These are phyloP conservation scores for Pyrocoelia pectoralis DNA, from an alignment of 2,888 invertebrate genomes.

Conservation along the genomic window DNA sequence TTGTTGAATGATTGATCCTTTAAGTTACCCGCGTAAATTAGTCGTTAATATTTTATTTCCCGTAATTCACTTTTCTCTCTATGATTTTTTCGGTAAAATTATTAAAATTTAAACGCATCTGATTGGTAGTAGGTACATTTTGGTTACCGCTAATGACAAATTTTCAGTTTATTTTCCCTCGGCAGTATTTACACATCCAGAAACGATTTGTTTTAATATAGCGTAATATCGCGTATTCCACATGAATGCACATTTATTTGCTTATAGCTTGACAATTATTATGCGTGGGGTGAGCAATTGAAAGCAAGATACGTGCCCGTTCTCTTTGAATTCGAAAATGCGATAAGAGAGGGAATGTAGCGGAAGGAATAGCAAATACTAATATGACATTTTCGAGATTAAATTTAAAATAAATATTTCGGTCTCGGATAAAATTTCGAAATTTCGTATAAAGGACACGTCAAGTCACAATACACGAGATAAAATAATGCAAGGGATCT, in stretches of 20 bases:
- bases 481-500: constrained; percentile 41
- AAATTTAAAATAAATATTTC: constrained; percentile 33
- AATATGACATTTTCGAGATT: constrained; percentile 33
- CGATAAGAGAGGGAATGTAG: constrained; percentile 35
- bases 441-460: constrained; percentile 27
- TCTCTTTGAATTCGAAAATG: constrained; percentile 21
- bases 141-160: too few relatives aligned
- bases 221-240: constrained; percentile 34
- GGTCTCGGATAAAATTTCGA: constrained; percentile 13
- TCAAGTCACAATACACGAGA: constrained; percentile 42
- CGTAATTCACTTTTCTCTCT: too few relatives aligned
- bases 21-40: too few relatives aligned
- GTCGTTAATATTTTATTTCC: too few relatives aligned
- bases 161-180: constrained; percentile 12
- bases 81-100: too few relatives aligned
- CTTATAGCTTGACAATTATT: constrained; percentile 36
- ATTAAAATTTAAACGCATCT: too few relatives aligned
- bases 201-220: constrained; percentile 35
- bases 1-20: too few relatives aligned
- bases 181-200: constrained; percentile 20
- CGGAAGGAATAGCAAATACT: constrained; percentile 35
- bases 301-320: constrained; percentile 34
- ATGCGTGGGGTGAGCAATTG: constrained; percentile 35
- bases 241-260: constrained; percentile 35
- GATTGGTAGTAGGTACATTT: too few relatives aligned